These are phyloP conservation scores for Acromyrmex echinatior DNA, from an alignment of 1,140 invertebrate genomes.

Conservation along the genomic window DNA sequence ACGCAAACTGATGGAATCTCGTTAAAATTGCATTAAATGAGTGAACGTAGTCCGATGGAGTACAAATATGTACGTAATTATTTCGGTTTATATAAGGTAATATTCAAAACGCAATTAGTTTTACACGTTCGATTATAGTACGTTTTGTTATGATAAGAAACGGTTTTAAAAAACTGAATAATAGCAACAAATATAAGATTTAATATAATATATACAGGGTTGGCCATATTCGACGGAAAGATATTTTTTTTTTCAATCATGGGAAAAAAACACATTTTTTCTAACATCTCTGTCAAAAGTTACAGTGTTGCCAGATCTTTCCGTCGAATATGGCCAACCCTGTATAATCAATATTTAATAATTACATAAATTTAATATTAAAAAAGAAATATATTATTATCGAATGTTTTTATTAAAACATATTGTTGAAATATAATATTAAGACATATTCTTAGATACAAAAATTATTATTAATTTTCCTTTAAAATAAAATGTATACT, in stretches of 20 bases:
- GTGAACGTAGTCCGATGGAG: not conserved
- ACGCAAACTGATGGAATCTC: slow-evolving; percentile 38
- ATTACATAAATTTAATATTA: not conserved
- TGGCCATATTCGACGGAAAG: no score
- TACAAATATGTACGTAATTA: slow-evolving; percentile 50
- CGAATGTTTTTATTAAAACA: not conserved
- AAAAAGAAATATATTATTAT: not conserved
- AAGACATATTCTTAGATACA: not conserved
- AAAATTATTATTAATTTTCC: not conserved
- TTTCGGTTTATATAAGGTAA: slow-evolving; percentile 28
- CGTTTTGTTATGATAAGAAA: slow-evolving; percentile 6
- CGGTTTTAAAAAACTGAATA: not conserved
- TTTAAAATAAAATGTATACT: not conserved
- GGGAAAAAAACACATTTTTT: no score
- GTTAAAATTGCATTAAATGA: slow-evolving; percentile 38
- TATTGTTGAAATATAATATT: not conserved
- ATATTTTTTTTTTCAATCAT: no score
- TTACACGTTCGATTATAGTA: slow-evolving; percentile 28
- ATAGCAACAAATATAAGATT: not conserved
- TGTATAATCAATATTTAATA: not conserved
- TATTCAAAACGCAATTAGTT: slow-evolving; percentile 50
- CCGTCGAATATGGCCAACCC: no score
- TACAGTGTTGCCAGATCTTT: no score
- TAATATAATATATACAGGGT: not conserved
- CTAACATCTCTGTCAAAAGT: no score